Evolutionary conservation across 2,797 vertebrate species (phyloP).

Genomic region (Trematomus bernacchii): DNA sequence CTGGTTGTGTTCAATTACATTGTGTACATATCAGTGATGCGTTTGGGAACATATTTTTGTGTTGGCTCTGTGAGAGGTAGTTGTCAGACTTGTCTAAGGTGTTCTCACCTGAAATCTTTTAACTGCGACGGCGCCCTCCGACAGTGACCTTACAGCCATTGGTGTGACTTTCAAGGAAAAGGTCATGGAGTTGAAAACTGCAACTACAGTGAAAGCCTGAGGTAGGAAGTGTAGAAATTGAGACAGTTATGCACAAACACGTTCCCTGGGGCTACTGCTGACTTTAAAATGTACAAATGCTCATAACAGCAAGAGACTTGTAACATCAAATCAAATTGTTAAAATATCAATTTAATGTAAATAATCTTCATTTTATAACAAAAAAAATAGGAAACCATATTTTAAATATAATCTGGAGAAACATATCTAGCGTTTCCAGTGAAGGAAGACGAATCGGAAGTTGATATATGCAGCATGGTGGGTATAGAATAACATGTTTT

Average conservation of each 20-base stretch:
- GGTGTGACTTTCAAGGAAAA: slow-evolving; percentile 90
- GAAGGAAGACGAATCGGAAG: neutral
- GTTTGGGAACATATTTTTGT: neutral
- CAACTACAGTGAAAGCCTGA: slow-evolving; percentile 89
- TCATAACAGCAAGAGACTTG: neutral
- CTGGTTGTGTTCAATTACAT: neutral
- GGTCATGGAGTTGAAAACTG: slow-evolving; percentile 91
- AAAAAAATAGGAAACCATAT: neutral
- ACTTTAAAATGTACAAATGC: slow-evolving; percentile 5
- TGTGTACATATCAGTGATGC: neutral
- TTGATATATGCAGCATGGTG: neutral
- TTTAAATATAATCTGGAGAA: neutral
- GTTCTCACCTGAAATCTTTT: slow-evolving; percentile 87
- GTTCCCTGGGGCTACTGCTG: neutral
- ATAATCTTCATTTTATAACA: neutral
- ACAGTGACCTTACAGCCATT: slow-evolving; percentile 83
- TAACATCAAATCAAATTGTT: neutral
- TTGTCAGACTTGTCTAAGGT: neutral
- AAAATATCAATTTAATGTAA: neutral
- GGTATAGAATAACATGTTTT: neutral
- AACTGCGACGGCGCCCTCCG: slow-evolving; percentile 86
- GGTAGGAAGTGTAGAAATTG: slow-evolving; percentile 17
- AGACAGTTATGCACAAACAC: neutral
- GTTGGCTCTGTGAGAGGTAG: neutral
- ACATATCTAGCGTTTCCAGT: neutral